Evolutionary conservation across 1,140 invertebrate genomes (phyloP).

Genomic region (Arctopsyche grandis): DNA sequence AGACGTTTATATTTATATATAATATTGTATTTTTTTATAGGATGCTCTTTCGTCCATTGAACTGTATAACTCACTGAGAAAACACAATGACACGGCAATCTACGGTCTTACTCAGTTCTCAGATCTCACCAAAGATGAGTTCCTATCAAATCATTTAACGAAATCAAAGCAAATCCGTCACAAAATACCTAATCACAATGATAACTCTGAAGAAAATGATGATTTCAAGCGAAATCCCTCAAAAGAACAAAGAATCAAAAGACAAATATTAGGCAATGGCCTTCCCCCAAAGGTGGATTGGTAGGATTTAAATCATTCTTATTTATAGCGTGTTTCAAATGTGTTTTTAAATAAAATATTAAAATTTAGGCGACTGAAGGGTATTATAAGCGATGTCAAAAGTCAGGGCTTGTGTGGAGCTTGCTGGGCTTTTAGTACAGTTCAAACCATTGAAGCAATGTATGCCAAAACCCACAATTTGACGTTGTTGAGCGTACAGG

Average conservation of each 20-base stretch:
- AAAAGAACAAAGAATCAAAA: slow-evolving; percentile 46
- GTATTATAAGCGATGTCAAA: slow-evolving; percentile 74
- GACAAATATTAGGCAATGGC: slow-evolving; percentile 50
- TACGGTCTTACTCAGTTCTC: slow-evolving; percentile 81
- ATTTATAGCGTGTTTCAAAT: too few species aligned
- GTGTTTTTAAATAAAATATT: too few species aligned
- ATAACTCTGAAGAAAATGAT: background rate
- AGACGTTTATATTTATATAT: too few species aligned
- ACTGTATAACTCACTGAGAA: slow-evolving; percentile 67
- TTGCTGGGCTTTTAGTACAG: slow-evolving; percentile 87
- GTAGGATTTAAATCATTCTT: slow-evolving; percentile 54
- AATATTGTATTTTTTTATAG: slow-evolving; percentile 60
- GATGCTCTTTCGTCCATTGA: slow-evolving; percentile 71
- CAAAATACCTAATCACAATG: background rate
- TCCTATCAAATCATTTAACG: slow-evolving; percentile 67
- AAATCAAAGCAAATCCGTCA: background rate
- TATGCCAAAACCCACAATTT: slow-evolving; percentile 74
- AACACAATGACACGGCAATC: slow-evolving; percentile 67
- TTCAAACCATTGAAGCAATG: slow-evolving; percentile 83
- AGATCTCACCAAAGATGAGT: slow-evolving; percentile 79
- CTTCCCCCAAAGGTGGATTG: slow-evolving; percentile 62
- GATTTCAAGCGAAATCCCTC: background rate
- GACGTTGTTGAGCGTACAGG: slow-evolving; percentile 78
- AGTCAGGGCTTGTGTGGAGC: slow-evolving; percentile 85
- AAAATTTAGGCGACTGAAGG: slow-evolving; percentile 72